Evolutionary conservation across 2,113 vertebrate genomes (phyloP), one percentile per base, ranked within the genome.

Genomic region (Gallinago paraguaiae): DNA sequence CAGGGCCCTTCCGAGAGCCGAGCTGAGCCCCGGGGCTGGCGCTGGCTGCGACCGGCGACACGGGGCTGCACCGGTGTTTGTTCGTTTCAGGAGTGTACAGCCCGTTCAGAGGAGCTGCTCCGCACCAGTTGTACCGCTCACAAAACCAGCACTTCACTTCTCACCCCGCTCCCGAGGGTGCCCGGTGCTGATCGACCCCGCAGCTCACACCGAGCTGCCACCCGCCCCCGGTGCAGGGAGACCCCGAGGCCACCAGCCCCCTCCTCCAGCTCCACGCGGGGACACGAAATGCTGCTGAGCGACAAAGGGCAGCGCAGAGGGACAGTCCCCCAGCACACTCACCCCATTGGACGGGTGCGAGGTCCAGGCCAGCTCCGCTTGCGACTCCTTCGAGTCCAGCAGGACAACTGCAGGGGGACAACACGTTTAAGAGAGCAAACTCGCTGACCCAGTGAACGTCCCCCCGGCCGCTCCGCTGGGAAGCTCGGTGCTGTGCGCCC

Each of bases 361-460:
- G 15, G 98, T 99, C 99, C 99, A 99, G 84, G 99, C 99, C 91
- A 99, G 96, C 94, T 99, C 99, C 2, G 99, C 99, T 92, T 99
- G 99, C 3, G 99, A 99, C 83, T 99, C 99, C 97, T 99, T 99
- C 14, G 99, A 99, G 97, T 99, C 99, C 98, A 99, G 97, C 76
- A 99, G 97, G 93, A 99, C 97, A 91, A 99, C 99, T 99, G 92
- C 50, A 41, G 67, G 61, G 71, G 83, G 17, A 75, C 17, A 20
- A 74, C 17, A 3, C 3, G 7, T 84, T 14, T 39, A 39, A 92
- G 41, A 43, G 35, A 48, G 51, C 41, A n/a, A 70, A 75, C 45
- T 2, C 53, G 3, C 11, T 1, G 14, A 11, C 13, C 17, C 39
- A 7, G 13, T 4, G 7, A 51, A 53, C 0, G n/a, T 3, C 33